Evolutionary conservation across 2,113 vertebrate genomes (phyloP).

Genomic region (Tamias sibiricus): DNA sequence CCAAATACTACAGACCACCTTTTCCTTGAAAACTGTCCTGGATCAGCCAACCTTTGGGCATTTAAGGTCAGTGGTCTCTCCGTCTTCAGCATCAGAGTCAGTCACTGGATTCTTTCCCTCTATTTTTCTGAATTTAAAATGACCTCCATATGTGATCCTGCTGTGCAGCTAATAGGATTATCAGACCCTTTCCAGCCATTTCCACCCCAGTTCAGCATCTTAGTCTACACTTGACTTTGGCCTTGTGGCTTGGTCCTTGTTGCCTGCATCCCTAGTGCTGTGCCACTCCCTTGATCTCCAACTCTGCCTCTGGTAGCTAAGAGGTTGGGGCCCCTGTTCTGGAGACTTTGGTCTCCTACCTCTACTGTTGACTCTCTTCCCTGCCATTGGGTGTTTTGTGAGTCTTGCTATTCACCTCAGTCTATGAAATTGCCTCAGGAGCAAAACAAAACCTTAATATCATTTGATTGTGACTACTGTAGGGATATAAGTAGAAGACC

Average conservation of each 20-base stretch:
- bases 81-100: background rate
- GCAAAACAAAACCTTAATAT: background rate
- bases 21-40: background rate
- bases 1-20: background rate
- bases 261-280: background rate
- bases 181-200: background rate
- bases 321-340: background rate
- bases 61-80: background rate
- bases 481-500: background rate
- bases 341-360: background rate
- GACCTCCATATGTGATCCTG: too few species aligned
- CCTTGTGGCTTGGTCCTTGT: background rate
- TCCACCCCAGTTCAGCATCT: background rate
- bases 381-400: background rate
- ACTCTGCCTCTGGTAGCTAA: background rate
- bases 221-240: background rate
- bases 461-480: background rate
- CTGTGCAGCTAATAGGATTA: background rate
- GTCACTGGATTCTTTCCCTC: background rate
- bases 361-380: background rate
- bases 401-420: background rate
- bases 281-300: background rate
- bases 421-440: background rate
- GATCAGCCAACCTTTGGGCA: background rate
- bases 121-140: background rate